Evolutionary conservation across 2,113 vertebrate genomes (phyloP), one percentile per base, ranked within the genome.

Genomic region (Lampris incognitus): DNA sequence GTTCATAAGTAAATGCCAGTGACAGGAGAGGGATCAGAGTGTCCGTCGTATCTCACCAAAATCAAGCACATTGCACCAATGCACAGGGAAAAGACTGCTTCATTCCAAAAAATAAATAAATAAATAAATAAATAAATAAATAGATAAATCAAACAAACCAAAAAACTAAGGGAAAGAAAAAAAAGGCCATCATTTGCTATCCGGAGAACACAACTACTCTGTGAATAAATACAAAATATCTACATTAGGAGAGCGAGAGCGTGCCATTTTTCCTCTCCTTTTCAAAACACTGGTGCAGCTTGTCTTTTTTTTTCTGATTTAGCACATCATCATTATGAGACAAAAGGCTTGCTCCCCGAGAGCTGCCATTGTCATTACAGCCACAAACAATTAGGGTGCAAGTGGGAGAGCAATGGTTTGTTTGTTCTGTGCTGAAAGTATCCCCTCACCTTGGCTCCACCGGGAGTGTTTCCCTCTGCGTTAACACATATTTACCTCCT

Each of bases 1-100:
- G 85, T 90, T 94, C 91, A 94, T 92, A 91, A 95, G 94, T 95
- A 95, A 95, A 95, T 94, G 93, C 91, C 91, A 92, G 88, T 93
- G 94, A 94, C 94, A 89, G 85, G 87, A 91, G 87, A 90, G 91
- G 91, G 93, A 92, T 92, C 88, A 89, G 89, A 87, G 89, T 90
- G 87, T 85, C 83, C 74, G 66, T 68, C 78, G 72, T 90, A 72
- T 90, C 81, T 89, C 77, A 73, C 87, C 88, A 87, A 85, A 78
- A 75, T 91, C 91, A 92, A 90, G 89, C 90, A 94, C 76, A 79
- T 92, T 88, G 88, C 87, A 92, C 84, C 81, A 86, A 88, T 91
- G 88, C 67, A 81, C 72, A 85, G 55, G 77, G 87, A 75, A 83
- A 24, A 90, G 84, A 83, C 86, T 72, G 62, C 76, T 85, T 85